Evolutionary conservation across 2,113 vertebrate genomes (phyloP).

Genomic region (Seriola dumerili): DNA sequence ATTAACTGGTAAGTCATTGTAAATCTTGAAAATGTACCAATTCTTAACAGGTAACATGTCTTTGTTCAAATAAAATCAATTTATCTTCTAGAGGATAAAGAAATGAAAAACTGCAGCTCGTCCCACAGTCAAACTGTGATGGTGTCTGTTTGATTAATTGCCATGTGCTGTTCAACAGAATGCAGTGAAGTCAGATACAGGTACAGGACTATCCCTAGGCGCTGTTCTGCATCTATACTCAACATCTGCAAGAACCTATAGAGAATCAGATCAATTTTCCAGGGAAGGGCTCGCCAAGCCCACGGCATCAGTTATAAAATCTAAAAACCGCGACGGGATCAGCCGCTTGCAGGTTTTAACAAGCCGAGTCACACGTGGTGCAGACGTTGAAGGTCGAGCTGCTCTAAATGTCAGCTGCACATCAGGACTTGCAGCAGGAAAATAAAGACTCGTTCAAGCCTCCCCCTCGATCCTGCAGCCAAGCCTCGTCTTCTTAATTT

Average conservation of each 20-base stretch:
- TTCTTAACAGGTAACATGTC: too few relatives aligned
- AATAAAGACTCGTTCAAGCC: constrained; percentile 1
- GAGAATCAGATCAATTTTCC: not conserved
- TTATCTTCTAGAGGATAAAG: too few relatives aligned
- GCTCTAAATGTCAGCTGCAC: constrained; percentile 64
- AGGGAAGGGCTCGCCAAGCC: not conserved
- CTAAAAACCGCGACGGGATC: not conserved
- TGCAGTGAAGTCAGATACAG: too few relatives aligned
- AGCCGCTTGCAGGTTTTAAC: constrained; percentile 50
- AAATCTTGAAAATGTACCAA: too few relatives aligned
- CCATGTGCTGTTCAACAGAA: too few relatives aligned
- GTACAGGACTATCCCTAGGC: too few relatives aligned
- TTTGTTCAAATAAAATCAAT: too few relatives aligned
- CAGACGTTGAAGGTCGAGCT: not conserved
- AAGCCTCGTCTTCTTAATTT: not conserved
- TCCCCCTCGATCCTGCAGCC: not conserved
- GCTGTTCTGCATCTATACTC: too few relatives aligned
- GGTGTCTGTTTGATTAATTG: too few relatives aligned
- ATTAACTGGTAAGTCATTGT: not conserved
- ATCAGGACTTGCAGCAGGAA: constrained; percentile 46
- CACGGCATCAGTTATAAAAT: not conserved
- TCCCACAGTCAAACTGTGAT: too few relatives aligned
- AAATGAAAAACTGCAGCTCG: too few relatives aligned
- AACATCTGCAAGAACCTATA: too few relatives aligned
- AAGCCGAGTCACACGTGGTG: constrained; percentile 18